phyloP scores from a whole-genome alignment of 2,888 invertebrate species.

The Pristionchus maxplancki region DNA sequence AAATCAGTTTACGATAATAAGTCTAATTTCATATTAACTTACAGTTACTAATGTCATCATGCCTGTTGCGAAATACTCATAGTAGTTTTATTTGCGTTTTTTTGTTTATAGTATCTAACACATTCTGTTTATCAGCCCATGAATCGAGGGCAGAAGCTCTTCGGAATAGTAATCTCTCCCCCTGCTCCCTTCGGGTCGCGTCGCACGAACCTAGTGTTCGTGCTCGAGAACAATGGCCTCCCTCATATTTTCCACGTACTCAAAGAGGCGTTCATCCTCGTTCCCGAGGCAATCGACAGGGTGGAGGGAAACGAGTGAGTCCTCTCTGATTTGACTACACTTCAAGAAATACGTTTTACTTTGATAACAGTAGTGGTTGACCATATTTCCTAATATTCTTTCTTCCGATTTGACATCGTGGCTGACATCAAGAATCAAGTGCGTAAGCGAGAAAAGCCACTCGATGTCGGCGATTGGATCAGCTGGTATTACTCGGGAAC shows the following conservation, averaged over 20 bases:
- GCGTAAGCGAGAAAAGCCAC: background rate
- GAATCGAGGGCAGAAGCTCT: constrained; percentile 27
- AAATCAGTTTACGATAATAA: background rate
- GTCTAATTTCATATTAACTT: too few species aligned
- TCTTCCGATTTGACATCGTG: constrained; percentile 24
- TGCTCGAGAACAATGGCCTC: background rate
- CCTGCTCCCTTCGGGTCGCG: background rate
- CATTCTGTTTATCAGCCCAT: background rate
- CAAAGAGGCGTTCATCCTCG: background rate
- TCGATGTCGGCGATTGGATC: constrained; percentile 43
- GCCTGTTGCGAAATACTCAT: too few species aligned
- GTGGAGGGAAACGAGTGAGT: constrained; percentile 15
- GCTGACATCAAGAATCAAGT: constrained; percentile 40
- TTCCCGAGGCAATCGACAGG: background rate
- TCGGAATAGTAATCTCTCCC: constrained; percentile 21
- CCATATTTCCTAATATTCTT: background rate
- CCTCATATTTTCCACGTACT: background rate
- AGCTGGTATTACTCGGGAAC: constrained; percentile 30
- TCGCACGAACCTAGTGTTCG: background rate
- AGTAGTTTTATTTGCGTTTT: background rate
- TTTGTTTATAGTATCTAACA: background rate
- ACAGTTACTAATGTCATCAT: background rate
- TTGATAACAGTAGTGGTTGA: background rate
- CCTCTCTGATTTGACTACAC: too few species aligned
- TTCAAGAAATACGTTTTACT: background rate